Evolutionary conservation across 1,140 invertebrate genomes (phyloP).

Genomic region (Drosophila quadrilineata): DNA sequence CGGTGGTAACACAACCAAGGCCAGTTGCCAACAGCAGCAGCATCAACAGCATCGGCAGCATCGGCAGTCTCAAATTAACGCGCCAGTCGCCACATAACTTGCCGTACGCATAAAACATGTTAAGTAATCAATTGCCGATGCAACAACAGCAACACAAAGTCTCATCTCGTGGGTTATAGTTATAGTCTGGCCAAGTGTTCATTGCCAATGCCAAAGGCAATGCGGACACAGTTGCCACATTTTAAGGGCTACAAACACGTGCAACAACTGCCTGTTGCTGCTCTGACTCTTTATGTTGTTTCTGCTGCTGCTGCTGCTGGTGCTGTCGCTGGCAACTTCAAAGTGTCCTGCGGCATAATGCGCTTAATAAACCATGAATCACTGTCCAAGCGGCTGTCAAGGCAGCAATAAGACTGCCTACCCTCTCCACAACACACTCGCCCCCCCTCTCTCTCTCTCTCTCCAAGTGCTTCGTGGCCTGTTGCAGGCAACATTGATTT

Average conservation of each 20-base stretch:
- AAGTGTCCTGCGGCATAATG: slow-evolving; percentile 80
- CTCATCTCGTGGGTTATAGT: slow-evolving; percentile 1
- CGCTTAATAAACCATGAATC: slow-evolving; percentile 81
- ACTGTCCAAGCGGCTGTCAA: slow-evolving; percentile 76
- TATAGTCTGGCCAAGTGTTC: slow-evolving; percentile 41
- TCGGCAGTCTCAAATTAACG: slow-evolving; percentile 64
- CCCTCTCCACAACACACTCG: neutral
- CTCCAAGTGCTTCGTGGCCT: slow-evolving; percentile 11
- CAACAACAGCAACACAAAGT: slow-evolving; percentile 5
- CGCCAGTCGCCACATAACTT: slow-evolving; percentile 72
- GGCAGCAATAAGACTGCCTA: slow-evolving; percentile 5
- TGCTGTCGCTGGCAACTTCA: slow-evolving; percentile 51
- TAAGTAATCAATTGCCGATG: slow-evolving; percentile 79
- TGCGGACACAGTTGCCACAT: slow-evolving; percentile 24
- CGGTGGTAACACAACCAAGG: neutral
- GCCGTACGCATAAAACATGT: slow-evolving; percentile 79
- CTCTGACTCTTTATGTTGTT: slow-evolving; percentile 19
- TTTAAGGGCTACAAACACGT: slow-evolving; percentile 42
- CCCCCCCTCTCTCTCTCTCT: neutral
- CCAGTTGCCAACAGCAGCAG: slow-evolving; percentile 6
- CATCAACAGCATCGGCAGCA: slow-evolving; percentile 2
- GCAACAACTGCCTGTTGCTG: slow-evolving; percentile 25
- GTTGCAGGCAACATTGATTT: slow-evolving; percentile 74
- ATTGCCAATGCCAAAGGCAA: slow-evolving; percentile 57
- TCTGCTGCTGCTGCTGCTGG: slow-evolving; percentile 28